Conservation (phyloP, 2,113 vertebrate genomes). For the Forbesichthys papilliferus region DNA sequence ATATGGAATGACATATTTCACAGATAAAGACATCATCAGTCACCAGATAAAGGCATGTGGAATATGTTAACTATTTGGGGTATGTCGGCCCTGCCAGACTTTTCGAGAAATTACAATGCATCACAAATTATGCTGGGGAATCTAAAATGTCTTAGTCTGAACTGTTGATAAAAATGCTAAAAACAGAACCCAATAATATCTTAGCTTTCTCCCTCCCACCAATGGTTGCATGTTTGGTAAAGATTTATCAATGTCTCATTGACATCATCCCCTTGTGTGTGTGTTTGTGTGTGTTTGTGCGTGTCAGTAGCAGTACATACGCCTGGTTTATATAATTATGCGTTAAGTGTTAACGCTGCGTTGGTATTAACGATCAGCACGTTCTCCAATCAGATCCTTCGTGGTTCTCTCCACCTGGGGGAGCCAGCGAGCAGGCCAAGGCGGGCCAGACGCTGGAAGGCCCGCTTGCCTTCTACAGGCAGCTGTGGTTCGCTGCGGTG, state of each 20-base stretch:
- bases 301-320: too few species aligned
- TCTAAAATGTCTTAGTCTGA: background rate
- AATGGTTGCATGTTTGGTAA: too few species aligned
- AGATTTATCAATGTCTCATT: background rate
- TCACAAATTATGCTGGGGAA: background rate
- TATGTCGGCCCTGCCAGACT: background rate
- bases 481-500: slow-evolving; percentile 92
- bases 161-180: too few species aligned
- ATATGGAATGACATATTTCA: background rate
- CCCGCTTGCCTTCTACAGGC: slow-evolving; percentile 72
- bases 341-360: too few species aligned
- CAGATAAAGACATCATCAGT: slow-evolving; percentile 1
- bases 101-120: background rate
- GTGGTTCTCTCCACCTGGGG: slow-evolving; percentile 78
- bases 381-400: slow-evolving; percentile 69
- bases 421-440: slow-evolving; percentile 71
- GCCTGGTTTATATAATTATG: too few species aligned
- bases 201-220: too few species aligned
- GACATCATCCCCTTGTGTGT: background rate
- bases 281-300: background rate
- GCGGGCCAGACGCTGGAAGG: slow-evolving; percentile 57
- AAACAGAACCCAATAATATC: too few species aligned
- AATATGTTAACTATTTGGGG: background rate
- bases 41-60: background rate
- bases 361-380: too few species aligned